phyloP scores from a whole-genome alignment of 2,113 vertebrate species.

The Phoenicopterus ruber region DNA sequence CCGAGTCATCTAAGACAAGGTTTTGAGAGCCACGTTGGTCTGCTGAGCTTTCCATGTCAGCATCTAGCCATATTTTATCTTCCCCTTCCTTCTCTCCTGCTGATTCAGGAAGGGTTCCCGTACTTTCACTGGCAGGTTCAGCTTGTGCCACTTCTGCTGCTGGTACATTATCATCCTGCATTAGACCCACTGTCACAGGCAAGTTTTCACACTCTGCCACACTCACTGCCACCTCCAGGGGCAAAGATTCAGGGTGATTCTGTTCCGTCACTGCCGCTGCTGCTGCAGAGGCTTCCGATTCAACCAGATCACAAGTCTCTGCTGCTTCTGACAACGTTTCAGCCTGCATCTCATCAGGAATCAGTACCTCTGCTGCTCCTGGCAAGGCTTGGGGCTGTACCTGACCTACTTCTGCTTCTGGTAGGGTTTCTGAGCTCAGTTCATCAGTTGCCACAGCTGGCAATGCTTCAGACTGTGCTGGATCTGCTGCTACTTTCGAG shows the following conservation, averaged over 20 bases:
- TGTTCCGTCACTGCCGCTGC: not conserved
- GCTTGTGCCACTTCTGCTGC: not conserved
- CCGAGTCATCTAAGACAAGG: not conserved
- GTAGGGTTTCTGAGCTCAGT: not conserved
- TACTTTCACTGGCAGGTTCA: not conserved
- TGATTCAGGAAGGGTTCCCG: not conserved
- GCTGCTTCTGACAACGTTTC: not conserved
- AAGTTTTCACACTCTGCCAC: not conserved
- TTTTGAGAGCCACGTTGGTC: conserved; percentile 10
- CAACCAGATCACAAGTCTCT: not conserved
- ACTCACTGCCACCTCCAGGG: not conserved
- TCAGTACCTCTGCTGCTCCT: not conserved
- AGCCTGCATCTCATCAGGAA: not conserved
- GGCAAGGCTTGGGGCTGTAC: not conserved
- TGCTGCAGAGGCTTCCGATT: not conserved
- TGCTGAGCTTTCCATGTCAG: not conserved
- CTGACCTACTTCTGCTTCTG: not conserved
- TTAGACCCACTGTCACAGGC: not conserved
- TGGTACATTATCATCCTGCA: not conserved
- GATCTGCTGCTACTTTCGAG: not conserved
- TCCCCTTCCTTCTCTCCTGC: not conserved
- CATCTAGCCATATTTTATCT: not conserved
- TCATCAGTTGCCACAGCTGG: not conserved
- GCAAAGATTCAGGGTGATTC: not conserved
- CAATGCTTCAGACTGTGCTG: not conserved